Evolutionary conservation across 1,140 invertebrate species (phyloP).

Genomic region (Cyclargus thomasi): DNA sequence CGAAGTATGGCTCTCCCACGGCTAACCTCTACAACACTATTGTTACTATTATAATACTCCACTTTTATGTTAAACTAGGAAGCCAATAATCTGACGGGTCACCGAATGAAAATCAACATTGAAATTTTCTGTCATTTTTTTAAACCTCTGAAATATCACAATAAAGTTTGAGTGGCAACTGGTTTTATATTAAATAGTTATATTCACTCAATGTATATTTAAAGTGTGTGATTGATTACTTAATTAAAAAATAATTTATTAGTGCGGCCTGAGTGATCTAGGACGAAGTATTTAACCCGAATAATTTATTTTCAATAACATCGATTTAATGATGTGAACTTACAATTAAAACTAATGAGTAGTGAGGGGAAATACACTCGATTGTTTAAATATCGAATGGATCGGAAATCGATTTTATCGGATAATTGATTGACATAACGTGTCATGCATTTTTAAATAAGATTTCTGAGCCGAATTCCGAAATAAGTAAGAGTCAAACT

Average conservation of each 20-base stretch:
- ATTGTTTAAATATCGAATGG: neutral
- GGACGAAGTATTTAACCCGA: neutral
- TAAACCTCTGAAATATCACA: too few species aligned
- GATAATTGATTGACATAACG: neutral
- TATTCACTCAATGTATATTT: neutral
- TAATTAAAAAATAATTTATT: neutral
- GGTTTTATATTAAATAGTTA: too few species aligned
- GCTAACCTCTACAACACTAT: too few species aligned
- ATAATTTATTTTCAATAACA: neutral
- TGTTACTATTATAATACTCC: too few species aligned
- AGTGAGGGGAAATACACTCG: neutral
- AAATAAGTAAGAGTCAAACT: too few species aligned
- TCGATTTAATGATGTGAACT: constrained; percentile 1
- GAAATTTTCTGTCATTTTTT: too few species aligned
- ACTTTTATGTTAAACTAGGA: too few species aligned
- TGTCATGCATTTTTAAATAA: neutral
- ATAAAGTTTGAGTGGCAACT: too few species aligned
- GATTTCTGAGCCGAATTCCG: neutral
- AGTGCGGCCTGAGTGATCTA: neutral
- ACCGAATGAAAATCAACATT: too few species aligned
- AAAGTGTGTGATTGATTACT: neutral
- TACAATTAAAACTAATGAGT: neutral
- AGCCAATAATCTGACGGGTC: too few species aligned
- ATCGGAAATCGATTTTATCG: neutral
- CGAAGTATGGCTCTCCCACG: too few species aligned